These are phyloP conservation scores for Triplophysa siluroides DNA, from an alignment of 2,113 vertebrate genomes.

Conservation along the genomic window DNA sequence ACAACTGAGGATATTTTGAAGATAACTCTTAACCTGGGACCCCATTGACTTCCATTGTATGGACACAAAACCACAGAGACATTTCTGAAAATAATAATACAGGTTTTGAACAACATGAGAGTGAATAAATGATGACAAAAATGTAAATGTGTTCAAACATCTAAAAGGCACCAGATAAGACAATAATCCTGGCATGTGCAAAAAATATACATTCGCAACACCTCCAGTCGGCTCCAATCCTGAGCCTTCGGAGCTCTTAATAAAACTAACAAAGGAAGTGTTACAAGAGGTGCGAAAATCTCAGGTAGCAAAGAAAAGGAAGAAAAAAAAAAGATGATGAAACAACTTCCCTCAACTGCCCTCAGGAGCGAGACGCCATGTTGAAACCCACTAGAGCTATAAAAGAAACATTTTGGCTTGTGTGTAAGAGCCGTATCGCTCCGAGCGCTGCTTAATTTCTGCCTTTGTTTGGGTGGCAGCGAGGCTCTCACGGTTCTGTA, in stretches of 20 bases:
- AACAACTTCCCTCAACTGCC: conserved; percentile 52
- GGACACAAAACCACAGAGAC: too few species aligned
- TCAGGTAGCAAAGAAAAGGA: conserved; percentile 30
- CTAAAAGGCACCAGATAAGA: not conserved
- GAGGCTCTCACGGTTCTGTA: conserved; percentile 68
- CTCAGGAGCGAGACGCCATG: conserved; percentile 50
- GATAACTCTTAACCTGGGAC: too few species aligned
- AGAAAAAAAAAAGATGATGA: conserved; percentile 26
- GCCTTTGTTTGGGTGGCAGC: conserved; percentile 72
- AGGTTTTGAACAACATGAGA: too few species aligned
- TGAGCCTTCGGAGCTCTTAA: conserved; percentile 18
- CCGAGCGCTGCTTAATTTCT: conserved; percentile 73
- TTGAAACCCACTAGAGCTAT: conserved; percentile 62
- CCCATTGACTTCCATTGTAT: too few species aligned
- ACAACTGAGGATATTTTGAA: too few species aligned
- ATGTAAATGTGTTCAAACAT: not conserved
- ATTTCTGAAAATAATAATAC: too few species aligned
- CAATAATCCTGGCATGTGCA: not conserved
- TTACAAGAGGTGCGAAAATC: conserved; percentile 55
- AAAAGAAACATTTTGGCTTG: conserved; percentile 68
- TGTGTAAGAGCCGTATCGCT: conserved; percentile 66
- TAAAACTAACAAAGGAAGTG: conserved; percentile 54
- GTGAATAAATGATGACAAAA: too few species aligned
- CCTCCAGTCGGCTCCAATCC: not conserved
- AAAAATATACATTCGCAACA: conserved; percentile 42